Conservation (phyloP, 2,888 invertebrate genomes). For the Eudasyphora cyanicolor region DNA sequence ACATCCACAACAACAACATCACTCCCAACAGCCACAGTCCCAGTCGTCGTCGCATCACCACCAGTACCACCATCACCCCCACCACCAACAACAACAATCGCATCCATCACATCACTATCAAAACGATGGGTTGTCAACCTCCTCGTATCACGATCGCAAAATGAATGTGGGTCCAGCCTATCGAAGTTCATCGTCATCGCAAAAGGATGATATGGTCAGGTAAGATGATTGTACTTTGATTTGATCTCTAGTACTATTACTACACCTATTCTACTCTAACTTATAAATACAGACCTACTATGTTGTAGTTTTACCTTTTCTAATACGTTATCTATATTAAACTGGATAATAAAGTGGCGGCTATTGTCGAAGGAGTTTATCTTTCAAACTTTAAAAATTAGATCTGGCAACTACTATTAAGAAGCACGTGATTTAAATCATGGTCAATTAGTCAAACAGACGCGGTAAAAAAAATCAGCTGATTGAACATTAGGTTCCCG, state of each 20-base stretch:
- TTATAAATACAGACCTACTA: not conserved
- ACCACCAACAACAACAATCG: slow-evolving; percentile 24
- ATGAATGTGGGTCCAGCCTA: slow-evolving; percentile 78
- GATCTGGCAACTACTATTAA: too few relatives aligned
- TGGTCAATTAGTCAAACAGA: too few relatives aligned
- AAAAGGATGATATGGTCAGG: slow-evolving; percentile 79
- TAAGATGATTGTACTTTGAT: slow-evolving; percentile 57
- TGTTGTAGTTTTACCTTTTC: not conserved
- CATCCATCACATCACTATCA: slow-evolving; percentile 38
- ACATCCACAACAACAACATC: slow-evolving; percentile 58
- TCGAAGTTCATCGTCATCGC: slow-evolving; percentile 74
- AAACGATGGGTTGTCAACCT: slow-evolving; percentile 60
- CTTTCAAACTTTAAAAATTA: too few relatives aligned
- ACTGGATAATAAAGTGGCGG: not conserved
- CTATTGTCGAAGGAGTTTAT: not conserved
- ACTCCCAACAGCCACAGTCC: slow-evolving; percentile 63
- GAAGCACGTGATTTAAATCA: too few relatives aligned
- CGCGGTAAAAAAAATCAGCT: too few relatives aligned
- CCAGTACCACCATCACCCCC: slow-evolving; percentile 34
- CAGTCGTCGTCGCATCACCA: slow-evolving; percentile 8
- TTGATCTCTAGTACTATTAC: not conserved
- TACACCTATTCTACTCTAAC: not conserved
- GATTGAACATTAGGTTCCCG: too few relatives aligned
- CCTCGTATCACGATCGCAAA: slow-evolving; percentile 74
- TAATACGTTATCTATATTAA: not conserved